Conservation (phyloP, 2,113 vertebrate genomes). For the Campylomormyrus tamandua region DNA sequence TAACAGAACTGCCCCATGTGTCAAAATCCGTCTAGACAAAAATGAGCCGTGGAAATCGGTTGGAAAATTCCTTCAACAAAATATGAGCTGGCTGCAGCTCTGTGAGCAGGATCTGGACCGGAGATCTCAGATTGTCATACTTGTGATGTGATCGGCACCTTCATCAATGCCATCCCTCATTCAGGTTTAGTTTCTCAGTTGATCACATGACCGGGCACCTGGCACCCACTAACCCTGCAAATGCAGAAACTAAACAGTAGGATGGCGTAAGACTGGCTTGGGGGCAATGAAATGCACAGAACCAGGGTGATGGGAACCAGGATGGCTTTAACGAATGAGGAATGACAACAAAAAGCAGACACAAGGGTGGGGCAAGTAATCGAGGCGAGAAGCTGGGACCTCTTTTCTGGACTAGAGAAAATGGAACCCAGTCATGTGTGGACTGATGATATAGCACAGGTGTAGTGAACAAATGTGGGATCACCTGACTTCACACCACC, state of each 20-base stretch:
- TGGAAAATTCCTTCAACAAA: neutral
- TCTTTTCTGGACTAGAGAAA: neutral
- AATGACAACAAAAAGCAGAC: neutral
- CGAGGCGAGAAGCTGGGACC: neutral
- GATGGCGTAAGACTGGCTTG: neutral
- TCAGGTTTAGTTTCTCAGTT: neutral
- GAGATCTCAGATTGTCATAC: neutral
- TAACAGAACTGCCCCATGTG: neutral
- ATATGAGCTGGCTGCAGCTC: neutral
- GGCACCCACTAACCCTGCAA: neutral
- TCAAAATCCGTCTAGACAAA: neutral
- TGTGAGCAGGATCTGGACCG: neutral
- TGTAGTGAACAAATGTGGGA: neutral
- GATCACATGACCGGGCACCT: neutral
- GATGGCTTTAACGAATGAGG: neutral
- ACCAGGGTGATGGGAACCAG: neutral
- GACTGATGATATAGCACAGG: neutral
- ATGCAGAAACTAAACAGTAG: neutral
- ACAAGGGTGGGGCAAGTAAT: neutral
- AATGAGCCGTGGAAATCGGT: neutral
- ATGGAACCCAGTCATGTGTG: neutral
- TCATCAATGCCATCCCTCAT: neutral
- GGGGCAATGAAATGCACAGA: neutral
- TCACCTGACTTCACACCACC: neutral
- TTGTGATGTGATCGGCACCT: neutral